Conservation (phyloP, 2,113 vertebrate species). For the Triplophysa tibetana region DNA sequence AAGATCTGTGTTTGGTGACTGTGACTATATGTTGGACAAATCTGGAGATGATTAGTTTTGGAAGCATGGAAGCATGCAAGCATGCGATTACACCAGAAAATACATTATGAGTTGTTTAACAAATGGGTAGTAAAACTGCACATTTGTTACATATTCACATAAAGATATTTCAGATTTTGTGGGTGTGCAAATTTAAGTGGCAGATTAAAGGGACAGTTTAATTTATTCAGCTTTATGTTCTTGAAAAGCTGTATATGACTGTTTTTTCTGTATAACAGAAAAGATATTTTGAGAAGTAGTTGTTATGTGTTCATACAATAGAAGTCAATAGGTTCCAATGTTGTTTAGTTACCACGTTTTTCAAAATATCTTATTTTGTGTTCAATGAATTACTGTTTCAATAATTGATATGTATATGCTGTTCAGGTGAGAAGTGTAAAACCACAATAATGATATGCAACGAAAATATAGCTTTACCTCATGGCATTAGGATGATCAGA, state of each 20-base stretch:
- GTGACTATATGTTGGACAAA: neutral
- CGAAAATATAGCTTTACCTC: no score
- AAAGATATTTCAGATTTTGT: no score
- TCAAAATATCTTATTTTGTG: neutral
- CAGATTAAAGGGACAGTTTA: no score
- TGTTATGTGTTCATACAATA: neutral
- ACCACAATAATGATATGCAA: neutral
- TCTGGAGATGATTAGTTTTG: neutral
- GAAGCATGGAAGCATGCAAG: neutral
- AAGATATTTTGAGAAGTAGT: no score
- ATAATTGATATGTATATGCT: conserved; percentile 27
- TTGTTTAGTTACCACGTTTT: conserved; percentile 17
- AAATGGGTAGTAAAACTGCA: neutral
- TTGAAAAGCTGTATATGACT: no score
- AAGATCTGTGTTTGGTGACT: neutral
- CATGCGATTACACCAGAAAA: neutral
- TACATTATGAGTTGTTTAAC: neutral
- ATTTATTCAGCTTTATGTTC: no score
- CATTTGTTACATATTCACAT: neutral
- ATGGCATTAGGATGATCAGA: no score
- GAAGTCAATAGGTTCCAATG: conserved; percentile 4
- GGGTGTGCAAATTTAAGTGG: no score
- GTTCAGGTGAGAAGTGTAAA: neutral
- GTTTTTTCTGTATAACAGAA: no score
- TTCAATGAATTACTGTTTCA: conserved; percentile 37